Evolutionary conservation across 2,888 invertebrate species (phyloP), one percentile per base, ranked within the genome.

Genomic region (Meliscaeva auricollis): DNA sequence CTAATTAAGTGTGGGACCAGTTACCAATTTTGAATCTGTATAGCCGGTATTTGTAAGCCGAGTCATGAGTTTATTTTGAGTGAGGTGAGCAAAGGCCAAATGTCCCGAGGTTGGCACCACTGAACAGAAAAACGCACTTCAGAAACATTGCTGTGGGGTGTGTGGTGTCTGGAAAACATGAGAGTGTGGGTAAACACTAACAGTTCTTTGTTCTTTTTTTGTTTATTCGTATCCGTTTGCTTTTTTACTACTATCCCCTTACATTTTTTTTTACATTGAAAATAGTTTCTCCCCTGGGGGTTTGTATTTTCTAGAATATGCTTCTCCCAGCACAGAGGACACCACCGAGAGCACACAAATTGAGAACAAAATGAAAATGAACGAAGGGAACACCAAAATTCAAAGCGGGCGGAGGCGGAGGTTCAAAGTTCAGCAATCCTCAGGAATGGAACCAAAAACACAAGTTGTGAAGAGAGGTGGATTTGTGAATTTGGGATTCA

Each of bases 261-360:
- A 50, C 9, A 66, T 56, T 77, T 78, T 78, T 79, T 44, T 74
- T 30, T 74, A 70, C 64, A 79, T 84, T 69, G 75, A 70, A 84
- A 84, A 60, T 75, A 84, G 83, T 84, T 84, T 66, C 44, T 66
- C 83, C 79, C 82, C 46, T n/a, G 79, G 58, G 74, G 44, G 69
- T 17, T 69, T 41, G 54, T 73, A 62, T 46, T 60, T 62, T 62
- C 54, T 22, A 54, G 75, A 80, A 75, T 74, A 75, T 62, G 62
- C 54, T 74, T 64, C 69, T 64, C 60, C n/a, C 48, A 44, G 17
- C 32, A 46, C 73, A 41, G 38, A 22, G 15, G n/a, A 41, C 50
- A 50, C 56, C 66, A 38, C 11, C 17, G 22, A 50, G 17, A 44
- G 17, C 17, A 26, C 58, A 58, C 64, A 66, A 50, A 54, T 11